These are phyloP conservation scores for Hydraecia micacea DNA, from an alignment of 2,888 invertebrate species.

Conservation along the genomic window DNA sequence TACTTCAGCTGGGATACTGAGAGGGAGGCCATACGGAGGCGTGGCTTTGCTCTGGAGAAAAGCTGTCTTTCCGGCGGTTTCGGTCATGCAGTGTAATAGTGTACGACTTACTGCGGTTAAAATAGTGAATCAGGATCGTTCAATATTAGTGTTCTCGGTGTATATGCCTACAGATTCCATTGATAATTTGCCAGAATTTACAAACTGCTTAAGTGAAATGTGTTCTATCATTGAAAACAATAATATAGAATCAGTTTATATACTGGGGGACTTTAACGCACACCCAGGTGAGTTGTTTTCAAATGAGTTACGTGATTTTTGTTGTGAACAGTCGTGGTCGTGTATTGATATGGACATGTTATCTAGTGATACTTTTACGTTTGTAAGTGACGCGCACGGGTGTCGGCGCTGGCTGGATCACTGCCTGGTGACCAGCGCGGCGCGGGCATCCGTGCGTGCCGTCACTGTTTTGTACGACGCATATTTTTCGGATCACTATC, in stretches of 20 bases:
- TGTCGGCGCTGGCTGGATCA: constrained; percentile 16
- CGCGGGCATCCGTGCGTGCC: neutral
- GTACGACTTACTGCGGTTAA: neutral
- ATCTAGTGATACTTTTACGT: neutral
- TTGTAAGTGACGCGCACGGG: constrained; percentile 16
- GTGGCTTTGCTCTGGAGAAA: too few species aligned
- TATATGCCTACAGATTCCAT: constrained; percentile 1
- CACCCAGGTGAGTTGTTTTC: neutral
- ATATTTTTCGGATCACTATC: constrained; percentile 22
- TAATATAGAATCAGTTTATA: neutral
- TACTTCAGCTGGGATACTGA: too few species aligned
- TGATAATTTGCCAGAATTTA: constrained; percentile 1
- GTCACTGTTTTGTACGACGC: constrained; percentile 11
- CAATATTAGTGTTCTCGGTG: neutral
- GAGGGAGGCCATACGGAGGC: too few species aligned
- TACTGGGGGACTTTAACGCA: neutral
- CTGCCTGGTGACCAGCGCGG: constrained; percentile 4
- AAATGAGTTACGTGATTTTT: neutral
- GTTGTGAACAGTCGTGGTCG: neutral
- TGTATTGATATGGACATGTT: neutral
- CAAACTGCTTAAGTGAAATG: neutral
- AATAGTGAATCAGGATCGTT: too few species aligned
- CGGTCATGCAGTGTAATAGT: too few species aligned
- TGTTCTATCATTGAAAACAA: neutral
- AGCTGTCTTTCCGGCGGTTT: too few species aligned